Evolutionary conservation across 2,113 vertebrate species (phyloP), one percentile per base, ranked within the genome.

Genomic region (Notothenia coriiceps): DNA sequence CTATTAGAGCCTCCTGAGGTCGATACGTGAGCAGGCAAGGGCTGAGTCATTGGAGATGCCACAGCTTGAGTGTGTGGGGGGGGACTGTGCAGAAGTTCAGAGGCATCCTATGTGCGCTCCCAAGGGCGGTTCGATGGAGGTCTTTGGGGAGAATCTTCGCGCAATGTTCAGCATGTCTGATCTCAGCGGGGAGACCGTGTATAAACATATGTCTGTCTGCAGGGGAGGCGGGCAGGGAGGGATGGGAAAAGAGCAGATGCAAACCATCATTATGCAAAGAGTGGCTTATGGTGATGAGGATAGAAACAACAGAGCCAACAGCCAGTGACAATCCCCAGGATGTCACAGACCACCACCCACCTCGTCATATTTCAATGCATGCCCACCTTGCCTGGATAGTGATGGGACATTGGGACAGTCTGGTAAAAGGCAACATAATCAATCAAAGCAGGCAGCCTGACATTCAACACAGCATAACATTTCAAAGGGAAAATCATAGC

Each of bases 371-470:
- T 87, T 76, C 71, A 54, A 77, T 75, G 65, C 82, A 4, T 61
- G 59, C 61, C 70, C 69, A 85, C 88, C 82, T 86, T 22, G 22
- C 22, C 86, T 70, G 82, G 80, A 75, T 84, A 25, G 83, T 60
- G 79, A 86, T 77, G 86, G 80, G 89, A 78, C 76, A 65, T 79
- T 77, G 87, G 89, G 90, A 91, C 77, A 73, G 69, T 76, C 80
- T 79, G 54, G 77, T 85, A 89, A 93, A 94, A 94, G 91, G 84
- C 92, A 92, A 91, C 85, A 85, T 89, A 89, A 93, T 94, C 92
- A 91, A 90, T 94, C 93, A 92, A 87, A 88, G 82, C 80, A 83
- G 82, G 81, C 88, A 88, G 82, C 15, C 79, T 92, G 93, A 92
- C 93, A 92, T 94, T 93, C 86, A 90, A 63, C 88, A 80, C 55